Percentiles rank a stretch among this genome's conserved stretches.
These are phyloP conservation scores for Gobio occitaniae DNA, from an alignment of 2,797 vertebrate species.

Conservation along the genomic window DNA sequence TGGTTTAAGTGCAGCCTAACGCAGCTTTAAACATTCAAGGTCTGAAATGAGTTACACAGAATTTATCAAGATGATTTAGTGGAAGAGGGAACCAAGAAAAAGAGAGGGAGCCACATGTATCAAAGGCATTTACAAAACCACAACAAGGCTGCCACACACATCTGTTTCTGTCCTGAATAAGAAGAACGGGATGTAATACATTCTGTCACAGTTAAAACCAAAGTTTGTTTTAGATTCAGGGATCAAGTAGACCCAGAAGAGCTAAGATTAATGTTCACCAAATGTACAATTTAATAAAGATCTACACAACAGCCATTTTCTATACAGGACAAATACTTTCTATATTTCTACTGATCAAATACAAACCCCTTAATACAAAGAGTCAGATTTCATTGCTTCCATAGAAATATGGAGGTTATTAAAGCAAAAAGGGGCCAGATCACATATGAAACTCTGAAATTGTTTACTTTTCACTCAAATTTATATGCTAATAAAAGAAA, in stretches of 20 bases:
- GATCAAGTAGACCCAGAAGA: not conserved
- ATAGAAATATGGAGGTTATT: not conserved
- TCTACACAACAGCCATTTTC: not conserved
- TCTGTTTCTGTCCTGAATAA: constrained; percentile 10
- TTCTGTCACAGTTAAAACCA: not conserved
- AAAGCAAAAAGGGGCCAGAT: not conserved
- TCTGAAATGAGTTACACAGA: not conserved
- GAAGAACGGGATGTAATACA: not conserved
- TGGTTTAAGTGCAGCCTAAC: no score
- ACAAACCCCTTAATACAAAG: not conserved
- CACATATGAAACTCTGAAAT: not conserved
- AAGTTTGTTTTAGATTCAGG: constrained; percentile 18
- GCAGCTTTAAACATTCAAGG: not conserved
- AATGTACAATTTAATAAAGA: not conserved
- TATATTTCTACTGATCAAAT: not conserved
- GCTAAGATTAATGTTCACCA: not conserved
- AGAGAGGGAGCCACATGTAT: not conserved
- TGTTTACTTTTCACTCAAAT: not conserved
- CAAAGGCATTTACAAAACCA: not conserved
- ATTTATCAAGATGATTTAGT: not conserved
- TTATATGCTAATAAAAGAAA: not conserved
- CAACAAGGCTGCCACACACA: not conserved
- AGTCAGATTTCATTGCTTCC: not conserved
- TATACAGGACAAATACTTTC: not conserved
- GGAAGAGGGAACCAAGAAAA: not conserved